Percentiles rank a stretch among this genome's conserved stretches.
These are phyloP conservation scores for Bombus impatiens DNA, from an alignment of 1,140 invertebrate species.

Conservation along the genomic window DNA sequence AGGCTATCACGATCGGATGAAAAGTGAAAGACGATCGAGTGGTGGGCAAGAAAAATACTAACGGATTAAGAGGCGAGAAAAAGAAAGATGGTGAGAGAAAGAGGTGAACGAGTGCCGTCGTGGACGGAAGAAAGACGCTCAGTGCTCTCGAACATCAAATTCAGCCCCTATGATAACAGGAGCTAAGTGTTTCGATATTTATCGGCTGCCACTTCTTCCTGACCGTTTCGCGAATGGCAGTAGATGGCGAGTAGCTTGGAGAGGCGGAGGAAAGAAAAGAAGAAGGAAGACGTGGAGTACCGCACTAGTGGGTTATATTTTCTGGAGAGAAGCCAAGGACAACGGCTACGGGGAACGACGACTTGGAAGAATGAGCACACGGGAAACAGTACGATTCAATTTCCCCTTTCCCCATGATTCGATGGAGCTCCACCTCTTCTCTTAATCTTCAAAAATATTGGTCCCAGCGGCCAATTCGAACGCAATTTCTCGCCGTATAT, in stretches of 20 bases:
- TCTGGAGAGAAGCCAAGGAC: constrained; percentile 75
- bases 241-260: constrained; percentile 33
- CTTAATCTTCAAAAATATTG: constrained; percentile 78
- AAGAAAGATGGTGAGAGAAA: not conserved
- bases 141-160: constrained; percentile 33
- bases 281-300: constrained; percentile 25
- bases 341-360: constrained; percentile 67
- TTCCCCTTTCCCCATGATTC: constrained; percentile 43
- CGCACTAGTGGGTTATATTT: constrained; percentile 70
- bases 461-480: constrained; percentile 23
- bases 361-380: constrained; percentile 45
- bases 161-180: constrained; percentile 73
- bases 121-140: not conserved
- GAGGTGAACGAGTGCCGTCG: no score
- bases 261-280: not conserved
- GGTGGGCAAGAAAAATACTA: constrained; percentile 55
- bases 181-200: constrained; percentile 80
- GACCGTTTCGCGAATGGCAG: constrained; percentile 60
- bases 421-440: constrained; percentile 27
- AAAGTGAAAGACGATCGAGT: constrained; percentile 10
- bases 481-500: constrained; percentile 39
- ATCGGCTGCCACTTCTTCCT: constrained; percentile 73
- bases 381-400: constrained; percentile 71
- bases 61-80: constrained; percentile 3
- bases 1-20: not conserved